Evolutionary conservation across 2,113 vertebrate genomes (phyloP).

Genomic region (Bagarius yarrelli): DNA sequence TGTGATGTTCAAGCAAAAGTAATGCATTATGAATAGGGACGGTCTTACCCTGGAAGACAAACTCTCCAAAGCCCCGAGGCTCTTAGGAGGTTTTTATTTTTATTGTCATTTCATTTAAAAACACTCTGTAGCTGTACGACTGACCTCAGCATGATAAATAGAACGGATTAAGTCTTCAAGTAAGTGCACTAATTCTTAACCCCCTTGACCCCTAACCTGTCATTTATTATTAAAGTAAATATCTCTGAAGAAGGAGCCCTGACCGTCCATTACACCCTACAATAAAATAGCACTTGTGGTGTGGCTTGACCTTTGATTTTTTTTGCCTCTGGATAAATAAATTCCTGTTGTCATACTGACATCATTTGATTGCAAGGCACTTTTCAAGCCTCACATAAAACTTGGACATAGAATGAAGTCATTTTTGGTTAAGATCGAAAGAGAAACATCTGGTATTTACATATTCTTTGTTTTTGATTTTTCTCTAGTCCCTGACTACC

Average conservation of each 20-base stretch:
- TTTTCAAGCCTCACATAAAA: background rate
- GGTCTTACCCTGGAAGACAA: no score
- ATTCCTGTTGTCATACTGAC: background rate
- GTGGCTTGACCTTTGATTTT: background rate
- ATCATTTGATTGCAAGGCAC: background rate
- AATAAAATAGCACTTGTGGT: background rate
- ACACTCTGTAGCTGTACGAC: no score
- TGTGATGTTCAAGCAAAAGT: background rate
- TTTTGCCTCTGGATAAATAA: background rate
- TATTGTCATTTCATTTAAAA: background rate
- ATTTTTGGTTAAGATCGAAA: background rate
- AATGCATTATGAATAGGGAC: background rate
- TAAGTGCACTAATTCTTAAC: conserved; percentile 3
- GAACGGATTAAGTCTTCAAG: background rate
- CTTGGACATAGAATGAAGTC: background rate
- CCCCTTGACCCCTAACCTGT: background rate
- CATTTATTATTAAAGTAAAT: background rate
- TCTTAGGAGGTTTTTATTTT: background rate
- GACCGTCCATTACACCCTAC: background rate
- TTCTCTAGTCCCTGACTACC: no score
- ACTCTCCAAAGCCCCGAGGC: background rate
- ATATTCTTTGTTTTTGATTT: no score
- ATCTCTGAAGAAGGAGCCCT: background rate
- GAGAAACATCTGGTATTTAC: no score
- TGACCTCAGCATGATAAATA: background rate